Conservation (phyloP, 2,113 vertebrate genomes). For the Benthochromis sp. region DNA sequence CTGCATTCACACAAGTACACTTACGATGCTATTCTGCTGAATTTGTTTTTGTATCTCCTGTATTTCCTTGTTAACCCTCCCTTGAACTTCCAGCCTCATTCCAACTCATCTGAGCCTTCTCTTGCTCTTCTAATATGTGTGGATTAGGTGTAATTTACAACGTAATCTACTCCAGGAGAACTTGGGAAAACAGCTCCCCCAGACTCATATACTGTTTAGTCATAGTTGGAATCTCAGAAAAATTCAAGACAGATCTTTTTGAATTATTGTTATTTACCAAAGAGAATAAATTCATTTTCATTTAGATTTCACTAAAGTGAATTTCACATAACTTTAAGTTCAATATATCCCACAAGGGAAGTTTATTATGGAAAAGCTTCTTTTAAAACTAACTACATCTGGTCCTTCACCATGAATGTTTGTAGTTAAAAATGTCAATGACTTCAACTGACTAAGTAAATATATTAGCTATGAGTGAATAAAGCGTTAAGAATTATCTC, state of each 20-base stretch:
- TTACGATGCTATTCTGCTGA: not conserved
- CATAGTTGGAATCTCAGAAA: not conserved
- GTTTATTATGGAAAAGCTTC: not conserved
- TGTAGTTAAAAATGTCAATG: not conserved
- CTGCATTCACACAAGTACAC: conserved; percentile 10
- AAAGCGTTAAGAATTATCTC: not conserved
- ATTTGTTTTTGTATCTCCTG: not conserved
- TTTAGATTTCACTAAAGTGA: not conserved
- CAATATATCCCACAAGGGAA: not conserved
- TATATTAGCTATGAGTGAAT: not conserved
- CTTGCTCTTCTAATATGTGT: not conserved
- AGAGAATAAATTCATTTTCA: not conserved
- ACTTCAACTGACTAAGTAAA: not conserved
- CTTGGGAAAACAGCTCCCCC: not conserved
- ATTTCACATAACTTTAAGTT: not conserved
- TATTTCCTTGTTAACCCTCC: not conserved
- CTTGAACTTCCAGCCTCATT: not conserved
- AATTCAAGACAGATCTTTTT: not conserved
- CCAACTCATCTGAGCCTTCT: not conserved
- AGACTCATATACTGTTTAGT: not conserved
- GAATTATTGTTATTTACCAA: not conserved
- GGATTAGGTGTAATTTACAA: not conserved
- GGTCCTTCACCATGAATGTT: not conserved
- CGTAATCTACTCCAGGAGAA: not conserved
- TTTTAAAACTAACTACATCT: not conserved